Evolutionary conservation across 2,113 vertebrate genomes (phyloP).

Genomic region (Marcusenius ussheri): DNA sequence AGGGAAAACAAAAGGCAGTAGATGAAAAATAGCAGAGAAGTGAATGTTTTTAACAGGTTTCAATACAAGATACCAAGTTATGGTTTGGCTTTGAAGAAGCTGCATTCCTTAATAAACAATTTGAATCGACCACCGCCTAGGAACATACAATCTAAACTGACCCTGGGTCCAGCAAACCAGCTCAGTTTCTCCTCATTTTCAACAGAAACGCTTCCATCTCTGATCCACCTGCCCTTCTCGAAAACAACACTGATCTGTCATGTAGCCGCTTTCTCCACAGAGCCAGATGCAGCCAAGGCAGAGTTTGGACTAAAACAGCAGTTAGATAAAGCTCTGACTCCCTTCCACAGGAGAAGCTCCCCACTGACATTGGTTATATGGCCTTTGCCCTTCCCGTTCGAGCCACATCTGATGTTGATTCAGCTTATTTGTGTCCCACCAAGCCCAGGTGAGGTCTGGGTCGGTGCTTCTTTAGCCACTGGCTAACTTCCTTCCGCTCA

Average conservation of each 20-base stretch:
- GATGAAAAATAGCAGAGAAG: neutral
- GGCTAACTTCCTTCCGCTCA: neutral
- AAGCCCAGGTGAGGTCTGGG: neutral
- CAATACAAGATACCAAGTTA: neutral
- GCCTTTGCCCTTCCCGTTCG: neutral
- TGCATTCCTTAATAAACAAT: neutral
- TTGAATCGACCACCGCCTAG: neutral
- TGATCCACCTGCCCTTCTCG: neutral
- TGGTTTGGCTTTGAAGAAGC: neutral
- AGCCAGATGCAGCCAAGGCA: neutral
- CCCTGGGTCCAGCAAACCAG: neutral
- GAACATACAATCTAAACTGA: neutral
- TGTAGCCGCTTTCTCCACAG: neutral
- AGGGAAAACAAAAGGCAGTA: neutral
- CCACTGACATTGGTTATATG: neutral
- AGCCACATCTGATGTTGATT: neutral
- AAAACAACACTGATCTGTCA: neutral
- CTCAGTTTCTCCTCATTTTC: neutral
- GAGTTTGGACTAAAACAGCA: neutral
- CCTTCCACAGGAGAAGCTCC: neutral
- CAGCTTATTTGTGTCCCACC: neutral
- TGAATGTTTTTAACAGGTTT: neutral
- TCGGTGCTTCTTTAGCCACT: neutral
- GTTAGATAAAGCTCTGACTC: neutral
- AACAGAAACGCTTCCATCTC: neutral